These are phyloP conservation scores for Otus scops DNA, from an alignment of 2,797 vertebrate species.

Conservation along the genomic window DNA sequence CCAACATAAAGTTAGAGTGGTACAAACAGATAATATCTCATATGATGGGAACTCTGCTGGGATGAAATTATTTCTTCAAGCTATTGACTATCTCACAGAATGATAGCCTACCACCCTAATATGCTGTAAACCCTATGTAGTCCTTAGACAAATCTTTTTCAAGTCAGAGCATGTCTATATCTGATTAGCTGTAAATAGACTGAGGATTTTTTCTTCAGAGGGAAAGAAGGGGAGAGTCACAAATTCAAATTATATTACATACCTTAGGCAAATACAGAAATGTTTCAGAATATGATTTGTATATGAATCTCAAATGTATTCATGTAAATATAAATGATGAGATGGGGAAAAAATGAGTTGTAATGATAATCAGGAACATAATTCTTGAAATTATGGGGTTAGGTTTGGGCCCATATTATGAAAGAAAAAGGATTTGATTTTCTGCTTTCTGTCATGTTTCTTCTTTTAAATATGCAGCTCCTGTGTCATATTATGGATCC, in stretches of 20 bases:
- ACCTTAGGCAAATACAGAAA: background rate
- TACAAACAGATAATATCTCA: constrained; percentile 6
- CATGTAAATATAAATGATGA: background rate
- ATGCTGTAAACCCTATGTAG: background rate
- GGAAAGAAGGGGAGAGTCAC: background rate
- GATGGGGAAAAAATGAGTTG: background rate
- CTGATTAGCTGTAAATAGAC: constrained; percentile 19
- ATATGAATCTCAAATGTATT: background rate
- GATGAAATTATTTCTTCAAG: constrained; percentile 39
- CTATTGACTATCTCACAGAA: background rate
- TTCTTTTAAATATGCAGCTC: background rate
- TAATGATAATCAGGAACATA: background rate
- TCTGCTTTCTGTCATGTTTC: background rate
- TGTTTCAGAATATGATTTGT: background rate
- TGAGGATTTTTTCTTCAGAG: background rate
- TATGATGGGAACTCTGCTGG: constrained; percentile 6
- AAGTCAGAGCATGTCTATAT: background rate
- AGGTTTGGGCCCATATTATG: background rate
- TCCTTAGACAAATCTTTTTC: background rate
- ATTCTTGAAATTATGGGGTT: background rate
- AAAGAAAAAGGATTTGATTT: background rate
- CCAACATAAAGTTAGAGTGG: background rate
- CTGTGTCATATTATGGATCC: background rate
- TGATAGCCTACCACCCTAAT: background rate
- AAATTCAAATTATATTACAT: constrained; percentile 3